Conservation (phyloP, 2,113 vertebrate species). For the Thomomys bottae region DNA sequence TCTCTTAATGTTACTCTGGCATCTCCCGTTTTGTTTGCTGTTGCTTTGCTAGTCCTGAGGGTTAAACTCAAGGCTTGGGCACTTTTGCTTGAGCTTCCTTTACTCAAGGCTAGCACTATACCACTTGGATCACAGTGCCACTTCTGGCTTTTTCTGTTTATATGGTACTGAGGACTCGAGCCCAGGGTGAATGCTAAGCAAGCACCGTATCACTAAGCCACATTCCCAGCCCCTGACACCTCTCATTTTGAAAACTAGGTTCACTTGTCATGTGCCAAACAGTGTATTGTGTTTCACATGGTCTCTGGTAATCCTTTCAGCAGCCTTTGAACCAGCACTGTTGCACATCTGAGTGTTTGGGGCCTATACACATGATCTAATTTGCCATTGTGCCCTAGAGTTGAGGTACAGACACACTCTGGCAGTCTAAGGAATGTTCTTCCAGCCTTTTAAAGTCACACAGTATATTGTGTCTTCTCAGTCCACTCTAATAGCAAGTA, state of each 20-base stretch:
- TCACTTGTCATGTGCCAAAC: not conserved
- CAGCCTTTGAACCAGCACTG: not conserved
- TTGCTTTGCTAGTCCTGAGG: too few species aligned
- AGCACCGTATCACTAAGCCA: too few species aligned
- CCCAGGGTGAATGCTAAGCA: too few species aligned
- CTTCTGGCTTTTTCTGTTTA: too few species aligned
- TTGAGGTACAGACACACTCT: not conserved
- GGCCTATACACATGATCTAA: not conserved
- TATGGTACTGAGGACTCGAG: too few species aligned
- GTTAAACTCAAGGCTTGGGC: too few species aligned
- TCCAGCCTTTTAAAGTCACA: not conserved
- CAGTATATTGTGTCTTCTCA: not conserved
- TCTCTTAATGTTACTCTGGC: not conserved
- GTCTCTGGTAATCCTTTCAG: not conserved
- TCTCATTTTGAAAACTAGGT: not conserved
- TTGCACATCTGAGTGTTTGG: not conserved
- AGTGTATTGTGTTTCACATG: not conserved
- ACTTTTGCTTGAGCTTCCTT: too few species aligned
- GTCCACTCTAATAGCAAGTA: too few species aligned
- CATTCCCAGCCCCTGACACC: too few species aligned
- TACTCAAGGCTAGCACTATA: too few species aligned
- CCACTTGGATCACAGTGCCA: too few species aligned
- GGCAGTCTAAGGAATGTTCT: not conserved
- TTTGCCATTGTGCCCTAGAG: not conserved
- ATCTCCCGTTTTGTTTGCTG: too few species aligned